Percentiles rank a stretch among this genome's conserved stretches.
Evolutionary conservation across 2,797 vertebrate genomes (phyloP).

Genomic region (Rhynchonycteris naso): DNA sequence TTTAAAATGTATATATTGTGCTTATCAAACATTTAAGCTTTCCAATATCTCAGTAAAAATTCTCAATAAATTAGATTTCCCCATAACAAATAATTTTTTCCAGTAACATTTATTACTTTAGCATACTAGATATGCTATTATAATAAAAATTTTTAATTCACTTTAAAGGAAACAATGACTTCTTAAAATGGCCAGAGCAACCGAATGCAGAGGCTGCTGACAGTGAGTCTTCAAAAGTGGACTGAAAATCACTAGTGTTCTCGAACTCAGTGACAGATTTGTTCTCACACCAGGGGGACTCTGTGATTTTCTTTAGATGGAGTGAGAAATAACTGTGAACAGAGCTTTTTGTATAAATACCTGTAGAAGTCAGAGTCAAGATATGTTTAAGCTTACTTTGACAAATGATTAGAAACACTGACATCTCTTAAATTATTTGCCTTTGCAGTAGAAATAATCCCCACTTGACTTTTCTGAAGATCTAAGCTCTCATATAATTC

Average conservation of each 20-base stretch:
- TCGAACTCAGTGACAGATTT: background rate
- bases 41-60: background rate
- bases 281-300: conserved; percentile 26
- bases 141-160: background rate
- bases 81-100: background rate
- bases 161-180: background rate
- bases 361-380: conserved; percentile 73
- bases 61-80: background rate
- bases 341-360: conserved; percentile 70
- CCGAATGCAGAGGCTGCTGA: conserved; percentile 20
- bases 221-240: background rate
- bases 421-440: conserved; percentile 82
- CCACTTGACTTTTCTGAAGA: conserved; percentile 78
- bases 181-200: background rate
- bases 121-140: background rate
- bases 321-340: conserved; percentile 63
- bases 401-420: conserved; percentile 72
- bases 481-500: conserved; percentile 73
- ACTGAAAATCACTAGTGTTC: conserved; percentile 46
- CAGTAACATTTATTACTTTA: conserved; percentile 20
- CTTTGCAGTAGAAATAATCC: conserved; percentile 76
- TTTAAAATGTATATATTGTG: background rate
- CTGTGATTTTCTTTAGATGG: conserved; percentile 50
- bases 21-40: conserved; percentile 68
- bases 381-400: conserved; percentile 79